A percentile compares a stretch with the other conserved stretches of the same genome.
phyloP scores from a whole-genome alignment of 2,888 invertebrate genomes.

The Cephonodes hylas region DNA sequence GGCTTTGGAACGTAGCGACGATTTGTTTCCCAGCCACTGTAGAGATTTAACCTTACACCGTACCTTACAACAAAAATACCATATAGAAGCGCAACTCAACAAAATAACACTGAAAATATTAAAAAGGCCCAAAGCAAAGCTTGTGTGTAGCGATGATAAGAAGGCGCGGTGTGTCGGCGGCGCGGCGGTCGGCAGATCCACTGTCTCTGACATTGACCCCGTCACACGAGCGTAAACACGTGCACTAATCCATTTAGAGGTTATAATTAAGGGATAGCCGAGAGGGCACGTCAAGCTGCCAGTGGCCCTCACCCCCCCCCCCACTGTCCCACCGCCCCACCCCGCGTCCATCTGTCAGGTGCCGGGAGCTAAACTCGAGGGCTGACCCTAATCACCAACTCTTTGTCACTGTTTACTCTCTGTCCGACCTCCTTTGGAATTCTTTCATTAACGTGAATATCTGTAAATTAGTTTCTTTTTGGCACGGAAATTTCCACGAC shows the following conservation, averaged over 20 bases:
- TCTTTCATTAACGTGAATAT: slow-evolving; percentile 7
- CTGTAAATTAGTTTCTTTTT: slow-evolving; percentile 4
- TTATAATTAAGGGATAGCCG: slow-evolving; percentile 10
- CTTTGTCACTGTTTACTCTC: slow-evolving; percentile 10
- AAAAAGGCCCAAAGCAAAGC: background rate
- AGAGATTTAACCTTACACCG: background rate
- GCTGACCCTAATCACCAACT: slow-evolving; percentile 9
- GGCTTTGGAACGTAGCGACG: too few species aligned
- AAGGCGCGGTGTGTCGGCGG: too few species aligned
- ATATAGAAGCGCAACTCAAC: too few species aligned
- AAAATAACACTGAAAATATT: background rate
- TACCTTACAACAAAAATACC: too few species aligned
- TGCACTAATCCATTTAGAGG: slow-evolving; percentile 8
- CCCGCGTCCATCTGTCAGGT: slow-evolving; percentile 2
- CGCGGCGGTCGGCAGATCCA: background rate
- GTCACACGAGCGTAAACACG: background rate
- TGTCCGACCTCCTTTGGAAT: slow-evolving; percentile 2
- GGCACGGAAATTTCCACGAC: background rate
- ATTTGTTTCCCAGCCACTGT: too few species aligned
- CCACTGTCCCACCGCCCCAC: background rate
- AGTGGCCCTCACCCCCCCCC: background rate
- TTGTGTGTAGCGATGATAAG: background rate
- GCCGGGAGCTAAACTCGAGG: background rate
- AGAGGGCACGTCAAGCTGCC: slow-evolving; percentile 9
- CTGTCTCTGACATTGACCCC: background rate